Evolutionary conservation across 2,888 invertebrate genomes (phyloP).

Genomic region (Dicycla oo): DNA sequence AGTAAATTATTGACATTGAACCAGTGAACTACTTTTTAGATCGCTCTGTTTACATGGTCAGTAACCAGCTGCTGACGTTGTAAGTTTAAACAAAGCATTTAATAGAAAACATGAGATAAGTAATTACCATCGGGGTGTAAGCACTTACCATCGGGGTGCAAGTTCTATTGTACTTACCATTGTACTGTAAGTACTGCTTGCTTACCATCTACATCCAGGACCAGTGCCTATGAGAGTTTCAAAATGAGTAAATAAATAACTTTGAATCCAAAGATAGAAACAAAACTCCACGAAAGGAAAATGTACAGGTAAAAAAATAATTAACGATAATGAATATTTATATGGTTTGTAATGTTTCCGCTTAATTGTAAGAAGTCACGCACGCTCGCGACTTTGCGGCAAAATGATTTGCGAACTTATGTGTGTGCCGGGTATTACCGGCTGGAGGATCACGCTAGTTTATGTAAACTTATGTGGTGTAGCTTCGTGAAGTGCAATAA

Average conservation of each 20-base stretch:
- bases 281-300: constrained; percentile 31
- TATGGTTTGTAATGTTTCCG: constrained; percentile 66
- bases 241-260: constrained; percentile 5
- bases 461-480: too few relatives aligned
- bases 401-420: constrained; percentile 58
- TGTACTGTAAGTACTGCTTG: neutral
- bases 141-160: neutral
- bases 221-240: neutral
- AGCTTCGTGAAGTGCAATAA: too few relatives aligned
- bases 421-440: constrained; percentile 36
- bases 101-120: too few relatives aligned
- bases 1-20: too few relatives aligned
- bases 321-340: constrained; percentile 67
- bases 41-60: too few relatives aligned
- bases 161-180: neutral
- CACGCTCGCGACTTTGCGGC: constrained; percentile 50
- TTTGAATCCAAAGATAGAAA: constrained; percentile 33
- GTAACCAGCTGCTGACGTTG: too few relatives aligned
- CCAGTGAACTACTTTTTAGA: too few relatives aligned
- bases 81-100: too few relatives aligned
- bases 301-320: constrained; percentile 61
- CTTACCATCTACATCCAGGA: neutral
- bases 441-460: constrained; percentile 31
- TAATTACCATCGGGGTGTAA: neutral
- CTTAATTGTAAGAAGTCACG: constrained; percentile 66